Percentiles rank a stretch among this genome's conserved stretches.
These are phyloP conservation scores for Ornithoptera alexandrae DNA, from an alignment of 2,888 invertebrate genomes.

Conservation along the genomic window DNA sequence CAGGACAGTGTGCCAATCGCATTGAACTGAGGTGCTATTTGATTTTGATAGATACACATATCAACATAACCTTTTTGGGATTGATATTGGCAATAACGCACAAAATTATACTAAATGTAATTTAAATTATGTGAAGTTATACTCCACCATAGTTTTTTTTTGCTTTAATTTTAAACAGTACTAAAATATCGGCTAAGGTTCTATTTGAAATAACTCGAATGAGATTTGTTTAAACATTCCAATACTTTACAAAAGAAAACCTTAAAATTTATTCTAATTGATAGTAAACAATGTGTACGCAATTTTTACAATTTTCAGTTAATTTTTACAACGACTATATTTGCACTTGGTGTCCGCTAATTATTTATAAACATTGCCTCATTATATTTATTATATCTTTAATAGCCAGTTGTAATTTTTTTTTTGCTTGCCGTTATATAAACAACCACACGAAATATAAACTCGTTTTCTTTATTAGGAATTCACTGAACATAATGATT, in stretches of 20 bases:
- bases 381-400: conserved; percentile 48
- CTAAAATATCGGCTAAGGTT: neutral
- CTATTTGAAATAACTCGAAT: neutral
- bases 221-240: neutral
- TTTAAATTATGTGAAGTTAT: conserved; percentile 35
- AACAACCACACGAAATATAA: neutral
- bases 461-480: neutral
- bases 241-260: neutral
- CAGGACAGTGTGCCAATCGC: conserved; percentile 61
- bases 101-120: conserved; percentile 28
- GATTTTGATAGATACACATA: conserved; percentile 49
- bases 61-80: conserved; percentile 45
- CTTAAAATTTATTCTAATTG: neutral
- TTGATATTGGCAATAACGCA: conserved; percentile 33
- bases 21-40: conserved; percentile 57
- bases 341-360: conserved; percentile 60
- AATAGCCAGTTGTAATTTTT: conserved; percentile 35
- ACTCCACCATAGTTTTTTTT: conserved; percentile 11
- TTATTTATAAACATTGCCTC: conserved; percentile 59
- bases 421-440: neutral
- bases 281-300: neutral
- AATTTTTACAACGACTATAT: neutral
- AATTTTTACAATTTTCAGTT: neutral
- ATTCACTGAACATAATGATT: neutral
- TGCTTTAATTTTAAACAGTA: neutral